Base-by-base conservation (phyloP, 2,797 vertebrate species). In the Botia kubotai region DNA sequence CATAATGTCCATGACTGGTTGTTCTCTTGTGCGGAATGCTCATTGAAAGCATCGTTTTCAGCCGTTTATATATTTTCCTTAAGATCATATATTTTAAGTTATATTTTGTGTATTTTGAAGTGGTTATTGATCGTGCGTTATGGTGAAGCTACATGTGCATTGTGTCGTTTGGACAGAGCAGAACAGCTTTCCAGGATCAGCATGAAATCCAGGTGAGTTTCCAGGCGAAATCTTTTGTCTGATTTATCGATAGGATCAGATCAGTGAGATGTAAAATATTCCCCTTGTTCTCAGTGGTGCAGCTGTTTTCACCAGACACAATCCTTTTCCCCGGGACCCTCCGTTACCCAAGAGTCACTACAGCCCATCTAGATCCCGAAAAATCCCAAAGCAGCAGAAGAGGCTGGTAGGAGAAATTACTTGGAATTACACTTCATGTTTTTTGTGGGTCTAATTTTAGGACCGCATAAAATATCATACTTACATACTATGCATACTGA, bases 161-260 rank as follows among this genome's bases (percentile, higher is more conserved):
- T 1, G 5, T 57, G 39, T 58, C 16, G 6, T 48, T 58, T 19
- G 48, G 13, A 74, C 0, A 69, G 12, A 33, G 53, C 16, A 63
- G 57, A 39, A 13, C 36, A n/a, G 2, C 1, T 50, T 72, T 63
- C 7, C 3, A 14, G 13, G 43, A 13, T 50, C 62, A 67, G 80
- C 52, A 93, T 94, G 92, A 91, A 91, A 83, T 92, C 91, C 76
- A 93, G 94, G 93, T 94, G 84, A 89, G 86, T 71, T 39, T 17
- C 43, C 53, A 29, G 13, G 33, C 50, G 60, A 72, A 70, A 17
- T 2, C 13, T 39, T 2, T 11, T 23, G 11, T 55, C 48, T 36
- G 10, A 7, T 58, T 19, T n/a, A 60, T 26, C 10, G 16, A 6
- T 53, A 14, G 2, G 46, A 58, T 6, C 29, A 29, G 29, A 29